Base-by-base conservation (phyloP, 37 sponge, comb jelly and placozoan genomes). In the Chondrosia reniformis region DNA sequence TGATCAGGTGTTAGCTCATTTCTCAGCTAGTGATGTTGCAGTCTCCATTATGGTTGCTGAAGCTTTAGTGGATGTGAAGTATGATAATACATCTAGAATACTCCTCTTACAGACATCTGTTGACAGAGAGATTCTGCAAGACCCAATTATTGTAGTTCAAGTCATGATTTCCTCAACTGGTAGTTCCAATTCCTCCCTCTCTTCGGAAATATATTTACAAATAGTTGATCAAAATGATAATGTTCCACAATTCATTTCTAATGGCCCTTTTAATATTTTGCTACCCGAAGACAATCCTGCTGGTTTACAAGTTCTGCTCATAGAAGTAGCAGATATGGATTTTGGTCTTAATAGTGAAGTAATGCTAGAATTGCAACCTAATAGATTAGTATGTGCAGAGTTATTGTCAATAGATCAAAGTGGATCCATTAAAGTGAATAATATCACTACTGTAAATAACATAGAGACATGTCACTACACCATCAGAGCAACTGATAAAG, bases 261-360 rank as follows among this genome's bases (percentile, higher is more conserved):
- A 19, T 21, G 72, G 72, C 13, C 72, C 72, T 4, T 69, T 34
- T 25, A 1, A 40, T 8, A 21, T 7, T 1, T 0, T 22, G 10
- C 2, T 69, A 40, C 2, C 39, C 42, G 80, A 79, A 65, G 65
- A 79, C 43, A 69, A 52, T 6, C 10, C 52, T 22, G 17, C 52
- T 30, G 67, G 67, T 37, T 4, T 0, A 15, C 13, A n/a, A 45
- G 80, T 79, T 34, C 22, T 67, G 2, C 31, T 45, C 33, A 8
- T 79, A 10, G 6, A 34, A 3, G 80, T 69, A 45, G 44, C 33
- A 5, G 80, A 79, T 39, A 33, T 3, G 28, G 80, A 79, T 57
- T 65, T 36, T 25, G 59, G 59, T 7, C 3, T 22, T 30, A 65
- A 79, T 39, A 33, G 27, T 19, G 22, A 33, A 2, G 45, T 79